Percentiles rank a stretch among this genome's conserved stretches.
Conservation (phyloP, 2,113 vertebrate genomes). For the Dicaeum eximium region DNA sequence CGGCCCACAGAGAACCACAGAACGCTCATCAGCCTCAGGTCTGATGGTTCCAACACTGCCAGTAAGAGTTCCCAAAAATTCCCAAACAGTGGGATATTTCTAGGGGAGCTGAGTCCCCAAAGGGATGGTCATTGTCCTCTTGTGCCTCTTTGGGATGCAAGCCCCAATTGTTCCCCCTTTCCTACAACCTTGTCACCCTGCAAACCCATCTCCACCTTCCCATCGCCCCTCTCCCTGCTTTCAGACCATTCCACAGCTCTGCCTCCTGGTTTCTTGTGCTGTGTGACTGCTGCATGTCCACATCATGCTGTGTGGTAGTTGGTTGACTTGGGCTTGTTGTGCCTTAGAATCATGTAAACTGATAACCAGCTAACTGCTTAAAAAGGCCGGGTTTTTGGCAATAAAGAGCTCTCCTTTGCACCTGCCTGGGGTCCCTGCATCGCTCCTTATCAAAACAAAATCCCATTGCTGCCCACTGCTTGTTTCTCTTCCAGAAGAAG, state of each 20-base stretch:
- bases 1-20: background rate
- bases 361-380: background rate
- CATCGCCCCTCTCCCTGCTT: background rate
- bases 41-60: background rate
- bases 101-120: background rate
- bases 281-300: background rate
- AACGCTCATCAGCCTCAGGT: background rate
- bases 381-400: background rate
- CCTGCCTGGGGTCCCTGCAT: background rate
- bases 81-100: background rate
- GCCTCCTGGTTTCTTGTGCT: background rate
- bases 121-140: background rate
- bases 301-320: accelerated
- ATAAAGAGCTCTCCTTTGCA: background rate
- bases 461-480: accelerated
- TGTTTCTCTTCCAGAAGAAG: background rate
- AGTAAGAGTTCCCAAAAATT: background rate
- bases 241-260: background rate
- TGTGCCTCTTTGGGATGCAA: background rate
- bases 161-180: background rate
- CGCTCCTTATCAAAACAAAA: accelerated
- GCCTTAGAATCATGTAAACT: background rate
- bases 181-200: background rate
- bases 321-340: background rate
- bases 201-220: background rate